phyloP scores from a whole-genome alignment of 2,113 vertebrate species.

The Corythaeola cristata region DNA sequence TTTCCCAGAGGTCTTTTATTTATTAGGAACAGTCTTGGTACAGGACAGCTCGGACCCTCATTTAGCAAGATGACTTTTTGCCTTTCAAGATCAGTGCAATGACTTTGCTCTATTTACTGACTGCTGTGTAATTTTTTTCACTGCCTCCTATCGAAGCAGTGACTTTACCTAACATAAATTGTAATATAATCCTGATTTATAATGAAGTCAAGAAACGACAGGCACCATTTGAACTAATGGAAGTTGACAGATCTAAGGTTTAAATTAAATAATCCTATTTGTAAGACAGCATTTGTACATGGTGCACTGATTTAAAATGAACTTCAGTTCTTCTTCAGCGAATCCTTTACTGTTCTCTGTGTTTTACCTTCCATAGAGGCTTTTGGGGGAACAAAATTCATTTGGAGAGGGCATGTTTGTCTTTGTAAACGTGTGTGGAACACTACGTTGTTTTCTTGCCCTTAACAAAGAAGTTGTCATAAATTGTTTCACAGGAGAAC shows the following conservation, averaged over 20 bases:
- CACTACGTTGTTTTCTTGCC: not conserved
- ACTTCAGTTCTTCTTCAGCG: conserved; percentile 64
- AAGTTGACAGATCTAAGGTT: conserved; percentile 79
- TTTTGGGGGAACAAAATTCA: not conserved
- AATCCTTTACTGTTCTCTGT: conserved; percentile 28
- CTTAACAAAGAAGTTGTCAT: not conserved
- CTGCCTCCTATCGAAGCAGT: conserved; percentile 55
- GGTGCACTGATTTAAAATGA: conserved; percentile 77
- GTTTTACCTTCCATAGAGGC: conserved; percentile 32
- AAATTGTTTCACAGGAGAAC: not conserved
- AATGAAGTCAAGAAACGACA: conserved; percentile 77
- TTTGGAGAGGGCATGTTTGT: not conserved
- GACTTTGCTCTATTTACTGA: conserved; percentile 82
- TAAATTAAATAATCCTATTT: conserved; percentile 84
- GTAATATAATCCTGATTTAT: conserved; percentile 77
- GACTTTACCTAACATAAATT: conserved; percentile 75
- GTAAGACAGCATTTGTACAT: conserved; percentile 74
- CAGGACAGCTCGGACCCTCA: conserved; percentile 79
- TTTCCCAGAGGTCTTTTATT: conserved; percentile 90
- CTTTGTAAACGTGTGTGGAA: not conserved
- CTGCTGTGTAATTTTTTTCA: conserved; percentile 79
- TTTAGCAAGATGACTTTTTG: conserved; percentile 84
- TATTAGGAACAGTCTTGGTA: conserved; percentile 83
- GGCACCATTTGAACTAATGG: conserved; percentile 77
- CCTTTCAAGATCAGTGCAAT: conserved; percentile 73